Evolutionary conservation across 2,888 invertebrate genomes (phyloP).

Genomic region (Andrena bucephala): DNA sequence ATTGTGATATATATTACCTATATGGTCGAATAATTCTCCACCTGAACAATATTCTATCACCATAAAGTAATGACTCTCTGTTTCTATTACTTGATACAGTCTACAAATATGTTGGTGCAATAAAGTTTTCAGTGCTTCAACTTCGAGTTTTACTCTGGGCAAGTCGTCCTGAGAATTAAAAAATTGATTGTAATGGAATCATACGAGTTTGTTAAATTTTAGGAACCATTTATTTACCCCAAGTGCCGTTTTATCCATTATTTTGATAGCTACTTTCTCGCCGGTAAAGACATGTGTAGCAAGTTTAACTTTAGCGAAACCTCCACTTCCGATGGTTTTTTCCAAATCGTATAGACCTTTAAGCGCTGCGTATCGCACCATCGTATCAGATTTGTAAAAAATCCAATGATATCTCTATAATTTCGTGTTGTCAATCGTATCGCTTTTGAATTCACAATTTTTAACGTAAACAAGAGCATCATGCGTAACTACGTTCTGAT

Average conservation of each 20-base stretch:
- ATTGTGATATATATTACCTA: constrained; percentile 83
- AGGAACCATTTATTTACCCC: constrained; percentile 86
- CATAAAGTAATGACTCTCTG: constrained; percentile 90
- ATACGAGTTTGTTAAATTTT: constrained; percentile 2
- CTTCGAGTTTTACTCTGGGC: constrained; percentile 90
- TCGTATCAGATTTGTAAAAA: constrained; percentile 69
- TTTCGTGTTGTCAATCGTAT: constrained; percentile 42
- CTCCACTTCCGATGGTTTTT: constrained; percentile 91
- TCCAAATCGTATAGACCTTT: constrained; percentile 89
- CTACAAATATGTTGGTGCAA: constrained; percentile 92
- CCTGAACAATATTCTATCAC: constrained; percentile 94
- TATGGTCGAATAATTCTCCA: constrained; percentile 94
- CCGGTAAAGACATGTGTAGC: constrained; percentile 91
- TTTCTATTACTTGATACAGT: constrained; percentile 92
- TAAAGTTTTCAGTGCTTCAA: constrained; percentile 90
- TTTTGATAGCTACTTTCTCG: constrained; percentile 93
- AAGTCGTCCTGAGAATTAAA: constrained; percentile 88
- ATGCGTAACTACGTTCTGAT: constrained; percentile 6
- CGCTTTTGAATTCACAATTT: constrained; percentile 63
- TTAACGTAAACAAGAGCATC: constrained; percentile 73
- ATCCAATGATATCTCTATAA: constrained; percentile 11
- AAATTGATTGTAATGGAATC: neutral
- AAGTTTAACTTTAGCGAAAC: constrained; percentile 93
- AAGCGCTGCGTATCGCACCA: constrained; percentile 86
- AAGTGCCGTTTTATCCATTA: constrained; percentile 91